Percentiles rank a stretch among this genome's conserved stretches.
Evolutionary conservation across 2,113 vertebrate genomes (phyloP).

Genomic region (Phaethornis superciliosus): DNA sequence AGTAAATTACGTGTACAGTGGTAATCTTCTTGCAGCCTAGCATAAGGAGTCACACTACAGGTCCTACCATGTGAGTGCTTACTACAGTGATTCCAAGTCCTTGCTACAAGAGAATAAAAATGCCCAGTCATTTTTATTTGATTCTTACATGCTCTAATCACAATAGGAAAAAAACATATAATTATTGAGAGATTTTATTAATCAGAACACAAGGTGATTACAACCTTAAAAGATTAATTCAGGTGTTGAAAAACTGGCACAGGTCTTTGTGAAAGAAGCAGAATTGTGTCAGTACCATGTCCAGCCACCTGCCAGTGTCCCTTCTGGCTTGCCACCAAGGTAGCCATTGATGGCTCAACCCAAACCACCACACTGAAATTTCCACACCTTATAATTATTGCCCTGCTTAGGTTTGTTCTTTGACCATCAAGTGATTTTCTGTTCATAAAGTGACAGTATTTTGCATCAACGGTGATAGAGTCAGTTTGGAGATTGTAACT

Average conservation of each 20-base stretch:
- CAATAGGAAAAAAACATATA: not conserved
- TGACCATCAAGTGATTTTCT: not conserved
- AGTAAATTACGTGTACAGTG: not conserved
- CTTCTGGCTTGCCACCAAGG: not conserved
- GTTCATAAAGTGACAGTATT: not conserved
- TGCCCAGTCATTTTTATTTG: not conserved
- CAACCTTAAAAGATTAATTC: not conserved
- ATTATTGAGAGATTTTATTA: not conserved
- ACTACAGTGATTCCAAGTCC: not conserved
- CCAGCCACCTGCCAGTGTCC: not conserved
- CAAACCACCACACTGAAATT: not conserved
- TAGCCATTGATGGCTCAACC: not conserved
- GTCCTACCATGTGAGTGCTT: not conserved
- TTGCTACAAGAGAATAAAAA: not conserved
- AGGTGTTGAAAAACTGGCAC: not conserved
- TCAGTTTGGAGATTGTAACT: not conserved
- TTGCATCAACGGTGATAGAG: not conserved
- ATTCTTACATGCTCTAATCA: not conserved
- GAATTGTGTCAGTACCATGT: not conserved
- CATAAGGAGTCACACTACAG: not conserved
- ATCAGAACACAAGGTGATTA: not conserved
- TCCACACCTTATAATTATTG: not conserved
- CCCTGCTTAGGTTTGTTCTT: not conserved
- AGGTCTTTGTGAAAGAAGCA: not conserved
- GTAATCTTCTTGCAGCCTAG: not conserved